Base-by-base conservation (phyloP, 1,140 invertebrate genomes). In the Venturia canescens region DNA sequence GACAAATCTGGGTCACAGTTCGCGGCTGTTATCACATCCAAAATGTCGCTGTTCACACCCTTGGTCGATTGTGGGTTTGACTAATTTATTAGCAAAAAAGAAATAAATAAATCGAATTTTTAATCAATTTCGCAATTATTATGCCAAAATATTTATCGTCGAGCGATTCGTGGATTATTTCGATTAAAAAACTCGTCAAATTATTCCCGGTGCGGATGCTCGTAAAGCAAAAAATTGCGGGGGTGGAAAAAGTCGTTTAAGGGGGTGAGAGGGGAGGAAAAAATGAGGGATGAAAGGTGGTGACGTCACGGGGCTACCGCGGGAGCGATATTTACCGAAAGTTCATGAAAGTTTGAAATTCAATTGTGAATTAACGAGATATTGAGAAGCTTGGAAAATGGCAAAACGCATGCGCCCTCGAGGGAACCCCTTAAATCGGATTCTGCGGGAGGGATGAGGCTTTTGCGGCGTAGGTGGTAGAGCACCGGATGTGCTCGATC, bases 371-470 rank as follows among this genome's bases (percentile, higher is more conserved):
- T 76, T 63, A 23, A 50, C n/a, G 18, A 21, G 18, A 72, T 75
- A 34, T 18, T 29, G n/a, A 71, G 38, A 34, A 34, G 60, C 23
- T 15, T 48, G 38, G 48, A 74, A 88, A 90, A 89, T 90, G 86
- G 86, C 86, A 85, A 71, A 84, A 87, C 89, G 89, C 89, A 71
- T 90, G 88, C 89, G 88, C 84, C 57, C 63, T 23, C 34, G 26
- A 53, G 34, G 69, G 50, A 71, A 50, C 34, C 60, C 57, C 26
- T 69, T 60, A 18, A 31, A n/a, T 34, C 27, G 50, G 23, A 70
- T 27, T 57, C 7, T 75, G 82, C 76, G 81, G 78, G 66, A 80
- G 81, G 80, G 34, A 82, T 71, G 69, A 79, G 83, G 72, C 80
- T 75, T 78, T 82, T 81, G 84, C 84, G 81, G 82, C 66, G 66